phyloP scores from a whole-genome alignment of 2,888 invertebrate genomes.

The Vannuccia rotundouncinata region DNA sequence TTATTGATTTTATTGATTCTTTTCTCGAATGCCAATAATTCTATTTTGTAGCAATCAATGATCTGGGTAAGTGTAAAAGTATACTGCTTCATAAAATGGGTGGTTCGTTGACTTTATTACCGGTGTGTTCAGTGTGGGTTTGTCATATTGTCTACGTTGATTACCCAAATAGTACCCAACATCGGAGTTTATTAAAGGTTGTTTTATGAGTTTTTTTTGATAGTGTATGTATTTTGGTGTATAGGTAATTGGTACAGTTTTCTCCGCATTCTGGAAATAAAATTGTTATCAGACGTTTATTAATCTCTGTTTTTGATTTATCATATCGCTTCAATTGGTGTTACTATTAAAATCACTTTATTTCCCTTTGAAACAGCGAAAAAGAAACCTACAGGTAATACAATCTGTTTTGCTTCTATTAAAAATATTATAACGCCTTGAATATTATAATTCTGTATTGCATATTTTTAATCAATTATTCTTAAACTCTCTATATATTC shows the following conservation, averaged over 20 bases:
- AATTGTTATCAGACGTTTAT: too few relatives aligned
- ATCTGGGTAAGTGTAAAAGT: not conserved
- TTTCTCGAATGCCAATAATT: not conserved
- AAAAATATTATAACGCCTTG: too few relatives aligned
- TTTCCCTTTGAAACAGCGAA: not conserved
- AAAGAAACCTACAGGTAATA: slow-evolving; percentile 1
- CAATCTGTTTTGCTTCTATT: too few relatives aligned
- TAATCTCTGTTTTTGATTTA: too few relatives aligned
- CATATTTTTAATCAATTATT: too few relatives aligned
- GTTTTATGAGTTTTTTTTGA: not conserved
- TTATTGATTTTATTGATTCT: not conserved
- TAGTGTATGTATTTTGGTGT: too few relatives aligned
- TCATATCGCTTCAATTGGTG: too few relatives aligned
- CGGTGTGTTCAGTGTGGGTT: not conserved
- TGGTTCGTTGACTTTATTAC: not conserved
- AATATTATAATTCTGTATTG: too few relatives aligned
- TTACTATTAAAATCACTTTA: not conserved
- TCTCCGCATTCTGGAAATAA: too few relatives aligned
- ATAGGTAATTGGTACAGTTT: too few relatives aligned
- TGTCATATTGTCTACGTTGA: not conserved
- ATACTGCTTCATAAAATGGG: not conserved
- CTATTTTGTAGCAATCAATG: not conserved
- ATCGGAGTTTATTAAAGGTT: too few relatives aligned
- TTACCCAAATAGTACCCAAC: not conserved
- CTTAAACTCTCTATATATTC: too few relatives aligned